Conservation (phyloP, 2,113 vertebrate species). For the Azemiops feae region DNA sequence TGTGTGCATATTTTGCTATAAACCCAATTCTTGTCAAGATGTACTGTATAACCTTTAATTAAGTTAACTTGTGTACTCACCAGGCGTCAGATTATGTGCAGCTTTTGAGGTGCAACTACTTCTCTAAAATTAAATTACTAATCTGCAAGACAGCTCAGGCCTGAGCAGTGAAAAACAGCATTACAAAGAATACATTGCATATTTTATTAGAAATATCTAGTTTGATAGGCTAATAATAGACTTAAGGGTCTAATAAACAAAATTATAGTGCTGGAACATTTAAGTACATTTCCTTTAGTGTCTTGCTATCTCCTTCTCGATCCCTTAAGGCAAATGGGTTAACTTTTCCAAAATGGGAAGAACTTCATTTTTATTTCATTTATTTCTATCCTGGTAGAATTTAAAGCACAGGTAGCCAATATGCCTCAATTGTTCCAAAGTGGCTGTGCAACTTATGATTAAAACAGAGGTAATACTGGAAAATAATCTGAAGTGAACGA, state of each 20-base stretch:
- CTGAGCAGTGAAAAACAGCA: neutral
- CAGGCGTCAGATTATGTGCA: neutral
- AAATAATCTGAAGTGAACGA: rapidly evolving
- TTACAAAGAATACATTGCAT: neutral
- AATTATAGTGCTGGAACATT: neutral
- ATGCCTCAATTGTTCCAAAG: neutral
- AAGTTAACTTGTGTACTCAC: neutral
- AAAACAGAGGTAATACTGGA: rapidly evolving
- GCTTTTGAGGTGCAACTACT: neutral
- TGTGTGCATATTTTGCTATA: neutral
- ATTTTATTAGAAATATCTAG: neutral
- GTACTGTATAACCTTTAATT: neutral
- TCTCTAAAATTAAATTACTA: neutral
- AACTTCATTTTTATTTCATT: neutral
- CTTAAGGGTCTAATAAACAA: neutral
- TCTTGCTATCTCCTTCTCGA: neutral
- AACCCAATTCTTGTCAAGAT: neutral
- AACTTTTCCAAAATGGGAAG: neutral
- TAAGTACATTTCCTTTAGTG: neutral
- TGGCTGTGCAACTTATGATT: neutral
- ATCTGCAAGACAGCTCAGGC: neutral
- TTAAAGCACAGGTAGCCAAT: rapidly evolving
- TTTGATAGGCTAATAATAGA: neutral
- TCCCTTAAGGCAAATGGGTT: neutral
- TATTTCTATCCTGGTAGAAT: rapidly evolving